phyloP scores from a whole-genome alignment of 2,888 invertebrate genomes.

The Pachydiplax longipennis region DNA sequence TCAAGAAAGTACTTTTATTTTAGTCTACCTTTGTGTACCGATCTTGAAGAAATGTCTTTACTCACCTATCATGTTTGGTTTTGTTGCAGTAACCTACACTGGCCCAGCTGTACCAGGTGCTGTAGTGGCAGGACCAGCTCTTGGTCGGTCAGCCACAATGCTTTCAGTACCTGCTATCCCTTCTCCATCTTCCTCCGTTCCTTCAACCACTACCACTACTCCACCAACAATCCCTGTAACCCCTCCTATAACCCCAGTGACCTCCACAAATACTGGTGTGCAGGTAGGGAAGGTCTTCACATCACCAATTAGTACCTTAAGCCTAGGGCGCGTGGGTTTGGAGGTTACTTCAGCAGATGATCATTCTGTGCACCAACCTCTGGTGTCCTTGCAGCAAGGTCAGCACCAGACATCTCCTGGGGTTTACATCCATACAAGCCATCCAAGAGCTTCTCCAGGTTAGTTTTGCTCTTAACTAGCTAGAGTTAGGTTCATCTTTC shows the following conservation, averaged over 20 bases:
- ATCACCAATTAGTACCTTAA: neutral
- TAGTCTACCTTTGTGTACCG: too few relatives aligned
- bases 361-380: conserved; percentile 18
- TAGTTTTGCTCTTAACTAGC: neutral
- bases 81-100: neutral
- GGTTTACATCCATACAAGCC: conserved; percentile 26
- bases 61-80: neutral
- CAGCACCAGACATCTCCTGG: conserved; percentile 4
- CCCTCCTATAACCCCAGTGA: neutral
- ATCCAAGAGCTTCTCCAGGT: conserved; percentile 27
- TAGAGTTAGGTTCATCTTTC: too few relatives aligned
- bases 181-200: neutral
- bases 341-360: conserved; percentile 21
- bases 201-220: neutral
- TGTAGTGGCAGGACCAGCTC: conserved; percentile 12
- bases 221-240: neutral
- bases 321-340: conserved; percentile 8
- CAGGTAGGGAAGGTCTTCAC: conserved; percentile 16
- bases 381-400: neutral
- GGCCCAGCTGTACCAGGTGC: conserved; percentile 16
- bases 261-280: neutral
- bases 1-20: too few relatives aligned
- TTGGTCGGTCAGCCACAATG: conserved; percentile 16
- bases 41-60: too few relatives aligned
- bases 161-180: conserved; percentile 25